Base-by-base conservation (phyloP, 2,113 vertebrate species). In the Percina caprodes region DNA sequence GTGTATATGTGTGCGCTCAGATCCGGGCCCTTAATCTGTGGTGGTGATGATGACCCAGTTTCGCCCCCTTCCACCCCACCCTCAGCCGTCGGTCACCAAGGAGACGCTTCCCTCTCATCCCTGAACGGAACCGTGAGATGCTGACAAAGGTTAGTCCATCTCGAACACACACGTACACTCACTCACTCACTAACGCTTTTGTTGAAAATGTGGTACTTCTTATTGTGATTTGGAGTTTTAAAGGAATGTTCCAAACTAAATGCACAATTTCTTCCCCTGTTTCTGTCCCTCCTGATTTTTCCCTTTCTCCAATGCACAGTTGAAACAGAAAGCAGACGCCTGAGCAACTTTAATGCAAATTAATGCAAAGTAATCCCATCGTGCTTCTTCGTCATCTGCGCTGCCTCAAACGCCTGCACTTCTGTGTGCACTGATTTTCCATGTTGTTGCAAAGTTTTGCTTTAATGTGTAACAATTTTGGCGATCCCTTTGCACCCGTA, bases 21-120 rank as follows among this genome's bases (percentile, higher is more conserved):
- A 90, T 90, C 88, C 15, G 51, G 77, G 80, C 63, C 55, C 61
- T 89, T 93, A 93, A 94, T 94, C 92, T 90, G 84, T 48, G 72
- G 70, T 71, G 58, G 61, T 65, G 85, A 86, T 83, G 88, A 90
- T 94, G 92, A 94, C 93, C 92, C 92, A 93, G 69, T 93, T 94
- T 87, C 42, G 14, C 69, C 63, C 59, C 55, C 35, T 6, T 48
- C 24, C 24, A 23, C 60, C 63, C 82, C 69, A 23, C 84, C 88
- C 85, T 84, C 87, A 54, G n/a, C 59, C 7, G 66, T 24, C 74
- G 23, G 89, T 93, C 79, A 65, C 82, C 86, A 93, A 91, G 91
- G 91, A 93, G 89, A 91, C 77, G 75, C 86, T 86, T 88, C 80
- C 77, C 76, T 84, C 81, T 91, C 90, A 90, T 90, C 88, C 65